Conservation (phyloP, 2,888 invertebrate genomes). For the Drosophila macrothrix region DNA sequence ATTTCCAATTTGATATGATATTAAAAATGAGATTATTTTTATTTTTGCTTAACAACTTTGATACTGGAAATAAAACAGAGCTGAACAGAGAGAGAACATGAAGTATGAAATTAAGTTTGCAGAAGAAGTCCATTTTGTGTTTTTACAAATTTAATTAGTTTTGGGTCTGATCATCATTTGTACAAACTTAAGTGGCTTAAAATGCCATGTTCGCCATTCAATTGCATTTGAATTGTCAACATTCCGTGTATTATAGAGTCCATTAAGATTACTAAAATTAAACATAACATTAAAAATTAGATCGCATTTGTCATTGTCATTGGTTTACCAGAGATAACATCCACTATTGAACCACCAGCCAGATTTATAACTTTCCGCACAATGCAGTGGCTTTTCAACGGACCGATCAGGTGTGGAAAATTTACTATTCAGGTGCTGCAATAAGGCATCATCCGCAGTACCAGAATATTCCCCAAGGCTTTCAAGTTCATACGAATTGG, state of each 20-base stretch:
- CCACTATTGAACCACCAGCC: conserved; percentile 76
- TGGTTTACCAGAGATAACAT: not conserved
- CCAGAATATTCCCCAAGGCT: conserved; percentile 88
- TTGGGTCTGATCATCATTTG: not conserved
- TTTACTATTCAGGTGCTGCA: conserved; percentile 88
- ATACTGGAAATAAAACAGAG: too few species aligned
- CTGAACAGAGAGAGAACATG: not conserved
- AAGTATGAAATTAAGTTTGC: not conserved
- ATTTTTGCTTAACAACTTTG: not conserved
- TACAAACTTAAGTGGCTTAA: not conserved
- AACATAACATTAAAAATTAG: not conserved
- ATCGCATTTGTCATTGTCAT: not conserved
- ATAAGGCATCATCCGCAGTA: conserved; percentile 87
- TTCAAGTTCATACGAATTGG: conserved; percentile 88
- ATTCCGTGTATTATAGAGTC: not conserved
- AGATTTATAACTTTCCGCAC: conserved; percentile 88
- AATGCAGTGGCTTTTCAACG: conserved; percentile 86
- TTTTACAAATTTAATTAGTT: not conserved
- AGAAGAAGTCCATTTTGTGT: not conserved
- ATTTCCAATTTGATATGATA: not conserved
- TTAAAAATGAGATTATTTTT: not conserved
- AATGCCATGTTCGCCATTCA: not conserved
- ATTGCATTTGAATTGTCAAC: not conserved
- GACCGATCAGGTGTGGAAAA: conserved; percentile 88
- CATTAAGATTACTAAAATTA: not conserved